These are phyloP conservation scores for Mus spicilegus DNA, from an alignment of 2,113 vertebrate species.

Conservation along the genomic window DNA sequence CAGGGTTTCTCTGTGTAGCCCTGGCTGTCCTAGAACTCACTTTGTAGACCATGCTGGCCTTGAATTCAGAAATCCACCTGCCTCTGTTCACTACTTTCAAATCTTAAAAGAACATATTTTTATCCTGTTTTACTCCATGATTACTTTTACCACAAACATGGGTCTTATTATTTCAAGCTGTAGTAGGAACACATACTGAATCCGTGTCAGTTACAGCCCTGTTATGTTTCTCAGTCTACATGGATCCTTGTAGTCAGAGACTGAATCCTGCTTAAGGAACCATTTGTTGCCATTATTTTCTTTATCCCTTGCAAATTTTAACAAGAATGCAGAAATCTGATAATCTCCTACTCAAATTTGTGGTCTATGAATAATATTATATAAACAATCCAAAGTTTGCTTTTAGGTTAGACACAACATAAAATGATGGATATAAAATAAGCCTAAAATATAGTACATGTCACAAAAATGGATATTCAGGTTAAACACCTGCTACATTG, in stretches of 20 bases:
- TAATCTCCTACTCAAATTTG: neutral
- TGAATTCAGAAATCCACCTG: too few species aligned
- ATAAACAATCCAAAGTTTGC: neutral
- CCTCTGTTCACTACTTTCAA: neutral
- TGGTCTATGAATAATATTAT: neutral
- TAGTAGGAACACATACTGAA: neutral
- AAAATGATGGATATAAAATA: neutral
- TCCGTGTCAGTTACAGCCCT: neutral
- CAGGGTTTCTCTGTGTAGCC: too few species aligned
- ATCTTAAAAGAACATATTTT: neutral
- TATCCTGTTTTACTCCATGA: neutral
- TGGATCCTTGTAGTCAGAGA: neutral
- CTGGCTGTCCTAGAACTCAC: too few species aligned
- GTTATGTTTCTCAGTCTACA: conserved; percentile 7
- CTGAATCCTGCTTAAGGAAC: neutral
- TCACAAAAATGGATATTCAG: neutral
- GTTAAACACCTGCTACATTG: neutral
- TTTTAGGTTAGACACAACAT: neutral
- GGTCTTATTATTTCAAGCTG: conserved; percentile 5
- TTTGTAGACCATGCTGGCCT: too few species aligned
- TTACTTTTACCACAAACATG: neutral
- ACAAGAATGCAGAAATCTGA: neutral
- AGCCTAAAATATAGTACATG: neutral
- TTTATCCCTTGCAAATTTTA: conserved; percentile 4
- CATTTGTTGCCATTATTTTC: neutral